phyloP scores from a whole-genome alignment of 2,888 invertebrate genomes.

The Papilio gigon region DNA sequence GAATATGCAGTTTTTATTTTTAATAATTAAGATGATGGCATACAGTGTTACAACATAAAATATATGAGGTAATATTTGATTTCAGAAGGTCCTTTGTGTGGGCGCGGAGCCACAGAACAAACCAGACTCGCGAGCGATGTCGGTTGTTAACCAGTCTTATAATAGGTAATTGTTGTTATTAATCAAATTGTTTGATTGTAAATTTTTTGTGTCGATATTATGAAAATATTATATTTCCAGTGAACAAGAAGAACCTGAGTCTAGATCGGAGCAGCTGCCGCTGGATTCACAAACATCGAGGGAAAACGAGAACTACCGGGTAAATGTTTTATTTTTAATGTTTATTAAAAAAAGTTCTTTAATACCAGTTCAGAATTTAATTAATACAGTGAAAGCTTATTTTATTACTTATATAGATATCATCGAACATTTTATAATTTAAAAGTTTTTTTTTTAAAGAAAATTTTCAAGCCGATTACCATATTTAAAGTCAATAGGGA shows the following conservation, averaged over 20 bases:
- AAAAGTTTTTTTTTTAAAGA: too few relatives aligned
- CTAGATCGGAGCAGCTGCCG: constrained; percentile 71
- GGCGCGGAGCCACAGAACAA: constrained; percentile 64
- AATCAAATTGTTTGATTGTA: constrained; percentile 13
- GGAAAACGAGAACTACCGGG: constrained; percentile 71
- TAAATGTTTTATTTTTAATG: constrained; percentile 47
- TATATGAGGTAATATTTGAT: background rate
- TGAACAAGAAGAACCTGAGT: constrained; percentile 75
- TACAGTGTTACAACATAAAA: background rate
- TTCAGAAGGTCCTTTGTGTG: constrained; percentile 64
- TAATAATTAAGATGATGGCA: background rate
- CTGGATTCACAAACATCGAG: constrained; percentile 70
- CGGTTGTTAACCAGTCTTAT: constrained; percentile 73
- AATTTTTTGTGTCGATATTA: background rate
- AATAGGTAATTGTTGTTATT: constrained; percentile 61
- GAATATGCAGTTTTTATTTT: too few relatives aligned
- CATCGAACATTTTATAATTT: too few relatives aligned
- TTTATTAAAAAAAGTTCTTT: too few relatives aligned
- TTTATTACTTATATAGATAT: too few relatives aligned
- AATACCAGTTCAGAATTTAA: too few relatives aligned
- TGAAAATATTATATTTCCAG: constrained; percentile 54
- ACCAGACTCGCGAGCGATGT: constrained; percentile 64
- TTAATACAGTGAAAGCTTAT: too few relatives aligned
- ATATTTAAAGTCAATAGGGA: too few relatives aligned
- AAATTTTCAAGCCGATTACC: too few relatives aligned